Base-by-base conservation (phyloP, 2,113 vertebrate genomes). In the Rhodinocichla rosea region DNA sequence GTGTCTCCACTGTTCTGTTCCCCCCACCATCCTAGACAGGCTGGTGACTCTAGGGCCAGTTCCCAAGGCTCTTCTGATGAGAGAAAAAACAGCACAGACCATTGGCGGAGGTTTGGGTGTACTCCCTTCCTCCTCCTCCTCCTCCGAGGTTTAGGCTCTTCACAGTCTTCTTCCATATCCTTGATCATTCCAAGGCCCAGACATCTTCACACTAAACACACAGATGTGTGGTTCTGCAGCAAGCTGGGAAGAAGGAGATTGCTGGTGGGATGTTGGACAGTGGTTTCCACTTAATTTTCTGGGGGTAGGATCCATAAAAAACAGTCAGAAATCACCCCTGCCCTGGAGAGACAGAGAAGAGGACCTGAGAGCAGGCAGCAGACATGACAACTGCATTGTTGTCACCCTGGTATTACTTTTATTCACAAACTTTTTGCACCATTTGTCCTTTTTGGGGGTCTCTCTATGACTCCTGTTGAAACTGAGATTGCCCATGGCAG, bases 51-150 rank as follows among this genome's bases (percentile, higher is more conserved):
- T 11, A 42, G 30, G 15, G 22, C 26, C 45, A 33, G 7, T 4
- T 32, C 45, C 21, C 33, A 49, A 30, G 21, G 19, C 13, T 57
- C 44, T 68, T 63, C 26, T 26, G 10, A 32, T 32, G 19, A 53
- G 3, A 75, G 10, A 75, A 83, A 53, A 2, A 1, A 32, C 6
- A 74, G 19, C 22, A 75, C 14, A 90, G 17, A 7, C 8, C 8
- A 15, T 6, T 62, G 17, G 6, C 44, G 71, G 20, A 45, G 4
- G 9, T 42, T 73, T 52, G 55, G 9, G 14, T 60, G 33, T 6
- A 10, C 2, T 60, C 11, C 7, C 5, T 23, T 73, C 33, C 32
- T 37, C 1, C 8, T 1, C 35, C 21, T 40, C 2, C 8, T 1
- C 2, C 7, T 1, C 6, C 13, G n/a, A 32, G 3, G 16, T 63